Conservation (phyloP, 1,140 invertebrate species). For the Phocides pigmalion region DNA sequence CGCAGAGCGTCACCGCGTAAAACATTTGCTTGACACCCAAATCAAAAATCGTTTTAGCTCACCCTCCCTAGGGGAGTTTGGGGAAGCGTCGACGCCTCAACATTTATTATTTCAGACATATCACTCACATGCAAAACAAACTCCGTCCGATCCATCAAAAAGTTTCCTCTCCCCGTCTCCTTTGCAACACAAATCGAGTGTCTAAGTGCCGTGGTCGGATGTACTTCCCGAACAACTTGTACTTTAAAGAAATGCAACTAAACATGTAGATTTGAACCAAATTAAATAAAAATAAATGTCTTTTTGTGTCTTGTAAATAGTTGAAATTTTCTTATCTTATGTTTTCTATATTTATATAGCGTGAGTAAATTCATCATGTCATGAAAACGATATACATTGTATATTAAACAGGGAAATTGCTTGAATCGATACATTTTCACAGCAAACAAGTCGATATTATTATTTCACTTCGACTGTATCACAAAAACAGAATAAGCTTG, state of each 20-base stretch:
- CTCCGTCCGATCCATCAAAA: constrained; percentile 83
- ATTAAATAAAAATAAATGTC: not conserved
- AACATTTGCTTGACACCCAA: constrained; percentile 83
- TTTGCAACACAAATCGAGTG: constrained; percentile 77
- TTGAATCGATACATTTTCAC: not conserved
- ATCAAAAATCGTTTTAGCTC: constrained; percentile 83
- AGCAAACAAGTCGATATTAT: not conserved
- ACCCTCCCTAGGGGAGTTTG: constrained; percentile 67
- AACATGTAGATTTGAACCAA: not conserved
- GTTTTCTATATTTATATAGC: no score
- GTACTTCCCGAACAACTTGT: constrained; percentile 13
- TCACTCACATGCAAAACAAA: constrained; percentile 84
- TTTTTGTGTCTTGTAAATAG: no score
- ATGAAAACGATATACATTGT: no score
- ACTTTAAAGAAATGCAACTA: constrained; percentile 3
- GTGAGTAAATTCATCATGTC: no score
- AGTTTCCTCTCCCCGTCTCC: constrained; percentile 67
- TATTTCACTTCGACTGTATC: constrained; percentile 19
- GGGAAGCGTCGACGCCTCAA: constrained; percentile 81
- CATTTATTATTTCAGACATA: constrained; percentile 84
- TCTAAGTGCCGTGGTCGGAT: constrained; percentile 76
- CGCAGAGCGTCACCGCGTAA: constrained; percentile 74
- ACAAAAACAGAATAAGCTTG: constrained; percentile 72
- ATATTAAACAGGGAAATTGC: no score
- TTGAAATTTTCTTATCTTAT: no score